Base-by-base conservation (phyloP, 2,113 vertebrate species). In the Malaclemys terrapin region DNA sequence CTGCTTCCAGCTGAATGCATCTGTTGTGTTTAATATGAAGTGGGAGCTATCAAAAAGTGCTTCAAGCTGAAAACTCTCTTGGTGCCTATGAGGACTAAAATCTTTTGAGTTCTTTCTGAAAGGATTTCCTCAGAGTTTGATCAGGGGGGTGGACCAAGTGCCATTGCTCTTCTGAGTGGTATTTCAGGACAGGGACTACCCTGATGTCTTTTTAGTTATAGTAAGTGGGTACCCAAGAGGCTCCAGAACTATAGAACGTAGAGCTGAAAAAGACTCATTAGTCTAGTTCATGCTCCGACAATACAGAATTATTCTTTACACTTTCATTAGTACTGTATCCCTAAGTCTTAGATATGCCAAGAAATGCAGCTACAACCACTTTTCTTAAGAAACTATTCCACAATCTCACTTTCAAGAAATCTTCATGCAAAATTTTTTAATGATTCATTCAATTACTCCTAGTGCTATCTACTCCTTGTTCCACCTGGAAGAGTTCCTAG, bases 11-110 rank as follows among this genome's bases (percentile, higher is more conserved):
- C 75, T 85, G 80, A 82, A 57, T 3, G 6, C 0, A 47, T 76
- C 72, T 27, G 0, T 38, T 4, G 3, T n/a, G 17, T 5, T 45
- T 52, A 35, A 35, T 6, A 84, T 2, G n/a, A 72, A 53, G 8
- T 24, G 49, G 85, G 56, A 57, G 16, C 17, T 29, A 38, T 93
- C 85, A 20, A 84, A 65, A 96, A 69, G 29, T 29, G 49, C 1
- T 0, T 76, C 20, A n/a, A 25, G 84, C 85, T 83, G 29, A 35
- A 47, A 85, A 47, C 42, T 56, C 10, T 54, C n/a, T 5, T 25
- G 59, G 0, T n/a, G 85, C 53, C 31, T 86, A 4, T 1, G 1
- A 25, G 49, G 84, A 91, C 35, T 52, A 75, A 79, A 94, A 49
- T 56, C 7, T 56, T 81, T 10, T 13, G 38, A 53, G 9, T 22